Evolutionary conservation across 2,888 invertebrate genomes (phyloP).

Genomic region (Zeuzera pyrina): DNA sequence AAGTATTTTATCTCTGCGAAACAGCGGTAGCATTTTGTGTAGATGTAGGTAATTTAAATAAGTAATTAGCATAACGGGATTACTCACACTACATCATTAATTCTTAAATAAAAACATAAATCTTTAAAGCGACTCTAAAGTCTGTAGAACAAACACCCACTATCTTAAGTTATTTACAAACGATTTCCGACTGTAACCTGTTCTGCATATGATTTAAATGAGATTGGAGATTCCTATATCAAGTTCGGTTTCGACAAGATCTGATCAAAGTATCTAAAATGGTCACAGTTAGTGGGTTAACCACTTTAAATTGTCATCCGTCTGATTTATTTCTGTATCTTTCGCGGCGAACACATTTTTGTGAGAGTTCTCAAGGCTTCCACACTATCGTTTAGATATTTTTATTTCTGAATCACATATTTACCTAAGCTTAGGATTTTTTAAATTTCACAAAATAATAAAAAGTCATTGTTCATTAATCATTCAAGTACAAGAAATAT

Average conservation of each 20-base stretch:
- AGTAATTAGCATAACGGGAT: slow-evolving; percentile 64
- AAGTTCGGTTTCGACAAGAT: slow-evolving; percentile 64
- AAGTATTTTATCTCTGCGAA: slow-evolving; percentile 1
- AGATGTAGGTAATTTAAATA: background rate
- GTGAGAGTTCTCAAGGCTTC: too few species aligned
- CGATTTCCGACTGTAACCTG: slow-evolving; percentile 36
- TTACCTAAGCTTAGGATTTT: background rate
- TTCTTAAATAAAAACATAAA: slow-evolving; percentile 72
- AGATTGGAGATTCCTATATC: slow-evolving; percentile 19
- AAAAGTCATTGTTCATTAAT: too few species aligned
- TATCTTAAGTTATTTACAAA: slow-evolving; percentile 24
- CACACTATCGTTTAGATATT: too few species aligned
- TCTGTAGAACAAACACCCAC: slow-evolving; percentile 68
- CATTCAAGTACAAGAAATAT: too few species aligned
- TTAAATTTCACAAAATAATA: background rate
- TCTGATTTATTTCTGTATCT: slow-evolving; percentile 72
- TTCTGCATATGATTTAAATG: slow-evolving; percentile 26
- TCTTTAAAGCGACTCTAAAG: slow-evolving; percentile 54
- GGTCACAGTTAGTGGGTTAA: slow-evolving; percentile 74
- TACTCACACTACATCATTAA: slow-evolving; percentile 63
- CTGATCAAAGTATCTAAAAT: slow-evolving; percentile 73
- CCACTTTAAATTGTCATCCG: slow-evolving; percentile 75
- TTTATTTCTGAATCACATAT: too few species aligned
- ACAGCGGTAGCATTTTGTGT: too few species aligned
- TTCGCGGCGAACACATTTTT: slow-evolving; percentile 67